Conservation (phyloP, 2,888 invertebrate genomes). For the Sacculina carcini region DNA sequence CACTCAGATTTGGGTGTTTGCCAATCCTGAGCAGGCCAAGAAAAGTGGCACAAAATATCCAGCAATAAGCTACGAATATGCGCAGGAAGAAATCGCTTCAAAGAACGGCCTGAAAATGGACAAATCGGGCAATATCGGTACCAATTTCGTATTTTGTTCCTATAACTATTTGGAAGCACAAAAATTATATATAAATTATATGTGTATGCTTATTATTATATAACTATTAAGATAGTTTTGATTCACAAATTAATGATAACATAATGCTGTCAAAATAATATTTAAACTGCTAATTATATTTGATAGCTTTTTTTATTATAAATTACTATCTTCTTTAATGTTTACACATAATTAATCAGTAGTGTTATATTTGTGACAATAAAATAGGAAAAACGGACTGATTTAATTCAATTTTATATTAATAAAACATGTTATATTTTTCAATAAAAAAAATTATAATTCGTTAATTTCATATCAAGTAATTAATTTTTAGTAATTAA, state of each 20-base stretch:
- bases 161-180: too few relatives aligned
- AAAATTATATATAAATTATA: too few relatives aligned
- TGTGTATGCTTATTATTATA: not conserved
- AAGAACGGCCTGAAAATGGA: slow-evolving; percentile 19
- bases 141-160: too few relatives aligned
- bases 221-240: not conserved
- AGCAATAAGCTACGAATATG: slow-evolving; percentile 25
- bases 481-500: too few relatives aligned
- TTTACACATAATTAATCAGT: too few relatives aligned
- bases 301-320: not conserved
- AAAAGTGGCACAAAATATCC: slow-evolving; percentile 17
- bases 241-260: not conserved
- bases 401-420: too few relatives aligned
- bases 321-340: too few relatives aligned
- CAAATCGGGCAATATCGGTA: slow-evolving; percentile 4
- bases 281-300: not conserved
- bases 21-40: slow-evolving; percentile 21
- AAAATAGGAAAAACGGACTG: too few relatives aligned
- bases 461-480: too few relatives aligned
- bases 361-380: too few relatives aligned
- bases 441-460: too few relatives aligned
- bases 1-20: slow-evolving; percentile 27
- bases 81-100: slow-evolving; percentile 27
- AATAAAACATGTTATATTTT: too few relatives aligned
- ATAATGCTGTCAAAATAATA: not conserved